Base-by-base conservation (phyloP, 2,888 invertebrate species). In the Microctonus hyperodae region DNA sequence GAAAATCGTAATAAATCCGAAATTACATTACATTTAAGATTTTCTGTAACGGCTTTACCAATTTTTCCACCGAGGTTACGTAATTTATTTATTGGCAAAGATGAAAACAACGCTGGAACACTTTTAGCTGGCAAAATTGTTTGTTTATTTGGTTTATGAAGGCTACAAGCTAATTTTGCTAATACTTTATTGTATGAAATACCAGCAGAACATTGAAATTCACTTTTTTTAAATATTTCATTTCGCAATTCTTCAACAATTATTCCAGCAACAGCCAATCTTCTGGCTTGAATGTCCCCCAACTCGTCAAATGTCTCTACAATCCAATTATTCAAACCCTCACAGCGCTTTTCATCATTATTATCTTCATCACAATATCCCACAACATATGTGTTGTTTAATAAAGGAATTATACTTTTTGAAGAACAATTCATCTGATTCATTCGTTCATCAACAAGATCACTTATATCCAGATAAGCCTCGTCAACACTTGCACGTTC, bases 401-500 rank as follows among this genome's bases (percentile, higher is more conserved):
- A n/a, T 72, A 48, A 10, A 37, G 53, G n/a, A n/a, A n/a, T n/a
- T n/a, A n/a, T n/a, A n/a, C n/a, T n/a, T n/a, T n/a, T n/a, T 1
- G 68, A 61, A 16, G 44, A 31, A 5, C 33, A 10, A 11, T 37
- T 1, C 25, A 20, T 57, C 51, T 71, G 31, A 22, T 50, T 61
- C 33, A 82, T 73, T 72, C 70, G 75, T 68, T 79, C 74, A 74
- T 90, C 88, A 44, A 97, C 94, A 56, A 89, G 86, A 57, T 88
- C 88, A 16, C 98, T 97, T 51, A 98, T 90, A 81, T 98, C 98
- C 70, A 98, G 84, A 82, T 96, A 98, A 0, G 98, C 98, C 86
- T 99, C 99, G 86, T 99, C 99, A 28, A 99, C 92, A 60, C 97
- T 97, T 3, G 98, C 98, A 79, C 97, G 88, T 85, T 98, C 96